Evolutionary conservation across 2,113 vertebrate genomes (phyloP), one percentile per base, ranked within the genome.

Genomic region (Mesembrinibis cayennensis): DNA sequence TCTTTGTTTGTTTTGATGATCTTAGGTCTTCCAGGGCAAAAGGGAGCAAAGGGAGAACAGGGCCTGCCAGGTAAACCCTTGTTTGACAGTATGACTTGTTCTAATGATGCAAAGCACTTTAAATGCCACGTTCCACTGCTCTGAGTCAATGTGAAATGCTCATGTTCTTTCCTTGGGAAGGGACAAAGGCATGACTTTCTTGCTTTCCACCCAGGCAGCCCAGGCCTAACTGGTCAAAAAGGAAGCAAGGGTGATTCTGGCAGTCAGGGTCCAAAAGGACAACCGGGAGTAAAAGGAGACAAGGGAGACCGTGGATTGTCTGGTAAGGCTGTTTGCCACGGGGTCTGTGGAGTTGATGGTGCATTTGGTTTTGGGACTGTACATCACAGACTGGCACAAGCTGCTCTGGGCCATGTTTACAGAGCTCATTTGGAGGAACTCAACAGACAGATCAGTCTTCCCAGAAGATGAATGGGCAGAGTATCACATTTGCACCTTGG

Each of bases 21-120:
- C 62, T 88, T 95, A 98, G 98, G 98, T 93, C 9, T 50, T 95
- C 88, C 92, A 95, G 98, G 98, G 77, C 87, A 91, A 94, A 95
- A 93, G 44, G 98, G 98, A 95, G 23, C 27, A 83, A 98, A 97
- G 87, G 98, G 98, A 98, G 91, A 97, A 52, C 7, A 14, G 1
- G 98, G 98, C 66, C 4, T 1, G 5, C 4, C 47, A 98, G 98
- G 98, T 98, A 98, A 97, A 66, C 13, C 47, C 61, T 19, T 50
- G 19, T 82, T 87, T 73, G 26, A n/a, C 9, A 78, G 34, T 13
- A 32, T 42, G 14, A 66, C 23, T 82, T 91, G 56, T 12, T 67
- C 13, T 53, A 55, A 83, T 71, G 25, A n/a, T 69, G 40, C 23
- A 69, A 47, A 65, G 63, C 2, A n/a, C 36, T 89, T 80, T 7